A percentile compares a stretch with the other conserved stretches of the same genome.
Conservation (phyloP, 2,888 invertebrate genomes). For the Spialia ferax region DNA sequence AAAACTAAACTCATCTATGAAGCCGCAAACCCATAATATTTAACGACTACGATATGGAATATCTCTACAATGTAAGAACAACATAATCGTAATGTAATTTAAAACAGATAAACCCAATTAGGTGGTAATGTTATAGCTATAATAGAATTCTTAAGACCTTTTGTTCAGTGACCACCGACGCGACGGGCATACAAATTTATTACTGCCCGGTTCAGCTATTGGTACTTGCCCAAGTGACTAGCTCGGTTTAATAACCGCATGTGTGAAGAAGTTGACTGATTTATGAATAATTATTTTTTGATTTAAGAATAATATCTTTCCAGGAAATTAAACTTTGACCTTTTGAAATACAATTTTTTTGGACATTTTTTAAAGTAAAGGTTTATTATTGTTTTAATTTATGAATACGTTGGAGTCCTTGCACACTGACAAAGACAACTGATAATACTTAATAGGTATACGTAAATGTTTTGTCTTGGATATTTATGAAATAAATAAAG, state of each 20-base stretch:
- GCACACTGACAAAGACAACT: too few species aligned
- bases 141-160: conserved; percentile 40
- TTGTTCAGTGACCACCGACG: conserved; percentile 25
- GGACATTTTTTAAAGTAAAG: too few species aligned
- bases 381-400: too few species aligned
- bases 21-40: conserved; percentile 24
- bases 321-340: too few species aligned
- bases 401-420: too few species aligned
- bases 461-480: too few species aligned
- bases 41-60: conserved; percentile 32
- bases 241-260: conserved; percentile 3
- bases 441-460: too few species aligned
- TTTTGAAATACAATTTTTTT: too few species aligned
- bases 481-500: too few species aligned
- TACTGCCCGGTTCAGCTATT: not conserved
- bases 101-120: conserved; percentile 41
- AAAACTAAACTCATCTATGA: not conserved
- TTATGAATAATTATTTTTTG: not conserved
- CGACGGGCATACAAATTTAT: conserved; percentile 35
- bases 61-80: conserved; percentile 20
- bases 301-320: too few species aligned
- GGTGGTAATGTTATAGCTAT: conserved; percentile 36
- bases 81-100: conserved; percentile 40
- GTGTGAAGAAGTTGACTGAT: not conserved
- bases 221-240: not conserved